Base-by-base conservation (phyloP, 1,140 invertebrate genomes). In the Drosophila bocki region DNA sequence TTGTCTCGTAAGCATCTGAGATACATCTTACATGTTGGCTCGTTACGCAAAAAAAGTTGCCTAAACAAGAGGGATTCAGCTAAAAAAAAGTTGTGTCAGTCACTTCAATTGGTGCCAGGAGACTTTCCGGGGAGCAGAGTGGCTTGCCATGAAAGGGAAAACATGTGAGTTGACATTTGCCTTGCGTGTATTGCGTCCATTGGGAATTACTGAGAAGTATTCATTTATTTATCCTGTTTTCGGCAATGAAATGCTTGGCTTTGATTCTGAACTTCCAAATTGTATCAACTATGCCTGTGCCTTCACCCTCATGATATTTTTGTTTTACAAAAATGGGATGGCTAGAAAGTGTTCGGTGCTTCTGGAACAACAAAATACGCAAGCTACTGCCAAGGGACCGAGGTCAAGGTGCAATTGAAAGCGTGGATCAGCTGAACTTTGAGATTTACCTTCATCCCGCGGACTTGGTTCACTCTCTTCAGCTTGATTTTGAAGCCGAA, bases 31-130 rank as follows among this genome's bases (percentile, higher is more conserved):
- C 56, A 75, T 47, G 57, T 39, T 22, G 32, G 42, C 29, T 69
- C 47, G 12, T 67, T 62, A 61, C 71, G 35, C 7, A 15, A n/a
- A 51, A 51, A 44, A 47, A 39, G 19, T 62, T 70, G 17, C 15
- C 58, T 50, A 59, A 45, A 65, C 44, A 75, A 72, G 60, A 59
- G 51, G 45, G 29, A 82, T 51, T 56, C 54, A 33, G 39, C 41
- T 42, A 9, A 42, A 57, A 39, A 35, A 63, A 75, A 65, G 45
- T 79, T 64, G 54, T 60, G 75, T 60, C 76, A 71, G 65, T 67
- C 80, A 77, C 56, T 84, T 77, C 61, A 84, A 80, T 72, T 80
- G 67, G 60, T 61, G 56, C 67, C 71, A 58, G 22, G 67, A 78
- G 72, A 63, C 39, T 70, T 50, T 29, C 42, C 17, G 19, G 29